phyloP scores from a whole-genome alignment of 1,140 invertebrate species.

The Melanaphis sacchari region DNA sequence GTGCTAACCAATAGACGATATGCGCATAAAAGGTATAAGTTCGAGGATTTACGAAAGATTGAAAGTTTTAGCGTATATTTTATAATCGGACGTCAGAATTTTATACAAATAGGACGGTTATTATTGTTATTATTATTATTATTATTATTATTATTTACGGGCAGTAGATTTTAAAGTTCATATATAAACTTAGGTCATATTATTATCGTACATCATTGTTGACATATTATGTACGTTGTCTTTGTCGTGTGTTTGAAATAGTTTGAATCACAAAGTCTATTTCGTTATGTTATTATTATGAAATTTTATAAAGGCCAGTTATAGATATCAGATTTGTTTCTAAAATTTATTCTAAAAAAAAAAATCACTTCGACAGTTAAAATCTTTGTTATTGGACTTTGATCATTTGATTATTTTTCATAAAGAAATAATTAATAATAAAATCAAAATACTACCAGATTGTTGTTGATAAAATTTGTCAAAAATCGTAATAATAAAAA shows the following conservation, averaged over 20 bases:
- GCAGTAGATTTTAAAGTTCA: background rate
- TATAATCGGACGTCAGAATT: background rate
- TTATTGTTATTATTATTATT: background rate
- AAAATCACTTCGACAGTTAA: background rate
- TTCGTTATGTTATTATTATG: background rate
- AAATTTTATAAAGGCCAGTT: background rate
- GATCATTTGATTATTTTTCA: background rate
- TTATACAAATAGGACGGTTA: background rate
- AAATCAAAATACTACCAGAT: background rate
- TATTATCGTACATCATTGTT: background rate
- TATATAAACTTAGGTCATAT: background rate
- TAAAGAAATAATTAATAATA: background rate
- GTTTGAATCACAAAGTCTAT: background rate
- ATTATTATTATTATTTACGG: background rate
- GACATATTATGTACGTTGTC: background rate
- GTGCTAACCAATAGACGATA: background rate
- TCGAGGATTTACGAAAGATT: background rate
- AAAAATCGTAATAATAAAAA: too few species aligned
- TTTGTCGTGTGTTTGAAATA: background rate
- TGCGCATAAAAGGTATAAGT: conserved; percentile 9
- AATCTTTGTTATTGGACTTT: background rate
- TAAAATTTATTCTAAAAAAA: background rate
- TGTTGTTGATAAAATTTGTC: background rate
- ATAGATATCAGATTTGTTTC: background rate
- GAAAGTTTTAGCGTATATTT: background rate